Evolutionary conservation across 92 coral and sea anemone genomes (phyloP).

Genomic region (Meandrina meandrites): DNA sequence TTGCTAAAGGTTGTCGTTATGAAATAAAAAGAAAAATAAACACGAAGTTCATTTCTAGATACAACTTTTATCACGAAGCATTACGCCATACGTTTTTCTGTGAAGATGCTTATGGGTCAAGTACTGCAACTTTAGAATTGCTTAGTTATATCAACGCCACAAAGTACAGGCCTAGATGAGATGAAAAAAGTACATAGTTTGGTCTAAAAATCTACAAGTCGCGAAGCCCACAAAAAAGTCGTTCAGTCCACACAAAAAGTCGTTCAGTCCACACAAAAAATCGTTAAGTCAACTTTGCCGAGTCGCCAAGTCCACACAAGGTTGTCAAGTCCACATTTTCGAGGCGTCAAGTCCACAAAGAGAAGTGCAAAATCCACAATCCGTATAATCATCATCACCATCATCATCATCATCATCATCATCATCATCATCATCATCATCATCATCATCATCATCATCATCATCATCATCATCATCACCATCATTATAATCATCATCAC

Average conservation of each 20-base stretch:
- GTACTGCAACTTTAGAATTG: too few species aligned
- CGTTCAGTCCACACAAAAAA: neutral
- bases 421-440: neutral
- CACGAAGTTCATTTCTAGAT: too few species aligned
- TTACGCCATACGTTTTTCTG: too few species aligned
- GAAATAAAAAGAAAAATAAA: too few species aligned
- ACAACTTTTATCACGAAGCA: too few species aligned
- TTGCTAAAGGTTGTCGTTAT: too few species aligned
- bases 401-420: conserved; percentile 1
- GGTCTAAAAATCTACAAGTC: neutral
- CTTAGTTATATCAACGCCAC: neutral
- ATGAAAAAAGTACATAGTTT: neutral
- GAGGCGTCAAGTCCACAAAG: conserved; percentile 4
- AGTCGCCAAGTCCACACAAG: conserved; percentile 10
- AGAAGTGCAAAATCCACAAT: conserved; percentile 11
- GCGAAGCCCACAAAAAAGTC: neutral
- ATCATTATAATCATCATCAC: neutral
- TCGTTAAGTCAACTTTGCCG: conserved; percentile 6
- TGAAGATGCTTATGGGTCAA: too few species aligned
- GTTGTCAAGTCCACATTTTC: conserved; percentile 23
- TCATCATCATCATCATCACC: neutral
- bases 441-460: neutral
- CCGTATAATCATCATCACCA: neutral
- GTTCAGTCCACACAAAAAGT: too few species aligned
- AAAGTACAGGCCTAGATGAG: neutral